phyloP scores from a whole-genome alignment of 2,888 invertebrate species.

The Congeria kusceri region DNA sequence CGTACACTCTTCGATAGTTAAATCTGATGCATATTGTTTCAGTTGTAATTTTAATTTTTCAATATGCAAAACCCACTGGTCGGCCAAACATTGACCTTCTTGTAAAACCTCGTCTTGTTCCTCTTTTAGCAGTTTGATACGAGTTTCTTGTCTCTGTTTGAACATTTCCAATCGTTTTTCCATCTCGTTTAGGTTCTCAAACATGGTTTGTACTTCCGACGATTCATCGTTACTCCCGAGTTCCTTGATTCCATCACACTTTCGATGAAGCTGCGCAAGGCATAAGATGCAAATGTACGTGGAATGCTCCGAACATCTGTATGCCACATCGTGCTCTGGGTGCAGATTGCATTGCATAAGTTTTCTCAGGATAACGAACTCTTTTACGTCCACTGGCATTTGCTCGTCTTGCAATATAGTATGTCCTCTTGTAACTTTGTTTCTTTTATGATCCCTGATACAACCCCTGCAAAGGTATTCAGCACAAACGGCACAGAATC shows the following conservation, averaged over 20 bases:
- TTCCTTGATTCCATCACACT: slow-evolving; percentile 18
- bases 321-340: slow-evolving; percentile 8
- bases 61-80: too few species aligned
- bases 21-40: too few species aligned
- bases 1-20: too few species aligned
- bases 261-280: slow-evolving; percentile 11
- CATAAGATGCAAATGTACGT: slow-evolving; percentile 16
- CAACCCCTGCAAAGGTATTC: slow-evolving; percentile 35
- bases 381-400: slow-evolving; percentile 3
- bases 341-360: slow-evolving; percentile 1
- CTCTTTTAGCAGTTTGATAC: too few species aligned
- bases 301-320: slow-evolving; percentile 8
- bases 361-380: too few species aligned
- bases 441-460: slow-evolving; percentile 25
- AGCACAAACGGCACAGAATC: slow-evolving; percentile 26
- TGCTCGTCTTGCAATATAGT: slow-evolving; percentile 14
- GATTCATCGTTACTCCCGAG: background rate
- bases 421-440: slow-evolving; percentile 28
- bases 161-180: too few species aligned
- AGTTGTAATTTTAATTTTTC: too few species aligned
- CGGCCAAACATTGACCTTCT: too few species aligned
- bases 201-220: too few species aligned
- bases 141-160: too few species aligned
- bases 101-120: too few species aligned
- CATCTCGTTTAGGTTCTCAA: too few species aligned